Percentiles rank a stretch among this genome's conserved stretches.
Evolutionary conservation across 92 coral and sea anemone genomes (phyloP).

Genomic region (Paramuricea clavata): DNA sequence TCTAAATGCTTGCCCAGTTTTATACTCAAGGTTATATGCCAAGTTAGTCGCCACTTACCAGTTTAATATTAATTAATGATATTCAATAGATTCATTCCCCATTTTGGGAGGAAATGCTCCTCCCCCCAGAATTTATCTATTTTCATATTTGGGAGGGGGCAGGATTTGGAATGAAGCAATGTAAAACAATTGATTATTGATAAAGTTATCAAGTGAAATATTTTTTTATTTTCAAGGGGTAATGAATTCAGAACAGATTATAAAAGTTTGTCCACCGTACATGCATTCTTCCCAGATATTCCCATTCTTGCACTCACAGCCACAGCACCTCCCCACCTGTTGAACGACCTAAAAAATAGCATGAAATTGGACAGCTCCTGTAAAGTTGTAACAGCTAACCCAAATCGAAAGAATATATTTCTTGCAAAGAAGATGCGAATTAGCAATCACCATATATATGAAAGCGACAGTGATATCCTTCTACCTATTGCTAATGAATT

Average conservation of each 20-base stretch:
- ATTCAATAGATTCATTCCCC: too few relatives aligned
- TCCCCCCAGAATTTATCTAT: too few relatives aligned
- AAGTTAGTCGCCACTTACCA: too few relatives aligned
- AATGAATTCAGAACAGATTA: neutral
- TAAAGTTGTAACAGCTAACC: conserved; percentile 60
- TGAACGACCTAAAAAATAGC: conserved; percentile 10
- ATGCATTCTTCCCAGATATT: neutral
- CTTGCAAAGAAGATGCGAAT: conserved; percentile 61
- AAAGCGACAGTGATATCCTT: conserved; percentile 50
- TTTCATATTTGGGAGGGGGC: too few relatives aligned
- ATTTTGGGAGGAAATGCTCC: too few relatives aligned
- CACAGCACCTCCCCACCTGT: neutral
- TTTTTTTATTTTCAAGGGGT: neutral
- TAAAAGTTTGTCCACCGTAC: neutral
- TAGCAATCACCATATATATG: conserved; percentile 58
- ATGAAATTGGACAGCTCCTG: conserved; percentile 43
- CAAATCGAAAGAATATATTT: conserved; percentile 68
- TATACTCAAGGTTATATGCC: too few relatives aligned
- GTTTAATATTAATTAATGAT: too few relatives aligned
- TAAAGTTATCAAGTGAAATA: too few relatives aligned
- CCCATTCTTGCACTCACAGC: neutral
- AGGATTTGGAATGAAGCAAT: too few relatives aligned
- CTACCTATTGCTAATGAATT: conserved; percentile 48
- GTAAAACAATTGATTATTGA: too few relatives aligned
- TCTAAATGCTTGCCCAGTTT: too few relatives aligned